These are phyloP conservation scores for Antheraea assamensis DNA, from an alignment of 2,888 invertebrate genomes.

Conservation along the genomic window DNA sequence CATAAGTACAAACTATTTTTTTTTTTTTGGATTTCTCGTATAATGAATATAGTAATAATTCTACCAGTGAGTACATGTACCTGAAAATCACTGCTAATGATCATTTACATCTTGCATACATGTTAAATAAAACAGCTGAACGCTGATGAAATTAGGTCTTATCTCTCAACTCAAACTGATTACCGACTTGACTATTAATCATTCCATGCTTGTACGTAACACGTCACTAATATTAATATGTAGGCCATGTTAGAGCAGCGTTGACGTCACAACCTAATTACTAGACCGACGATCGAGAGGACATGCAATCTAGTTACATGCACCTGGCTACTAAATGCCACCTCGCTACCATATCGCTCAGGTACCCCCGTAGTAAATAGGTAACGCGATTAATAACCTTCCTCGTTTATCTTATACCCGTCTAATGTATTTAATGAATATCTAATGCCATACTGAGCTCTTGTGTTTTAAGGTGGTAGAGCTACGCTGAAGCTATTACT, in stretches of 20 bases:
- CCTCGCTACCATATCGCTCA: conserved; percentile 25
- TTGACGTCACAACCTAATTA: conserved; percentile 36
- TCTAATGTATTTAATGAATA: too few relatives aligned
- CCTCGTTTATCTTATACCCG: neutral
- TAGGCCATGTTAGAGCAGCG: conserved; percentile 23
- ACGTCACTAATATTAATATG: conserved; percentile 10
- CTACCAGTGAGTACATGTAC: neutral
- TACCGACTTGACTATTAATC: neutral
- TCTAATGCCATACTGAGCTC: too few relatives aligned
- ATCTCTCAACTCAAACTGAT: neutral
- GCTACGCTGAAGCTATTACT: too few relatives aligned
- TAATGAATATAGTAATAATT: too few relatives aligned
- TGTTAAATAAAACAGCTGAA: neutral
- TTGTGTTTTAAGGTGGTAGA: too few relatives aligned
- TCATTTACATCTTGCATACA: neutral
- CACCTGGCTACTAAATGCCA: conserved; percentile 34
- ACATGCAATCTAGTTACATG: conserved; percentile 37
- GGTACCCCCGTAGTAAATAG: conserved; percentile 7
- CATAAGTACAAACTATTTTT: too few relatives aligned
- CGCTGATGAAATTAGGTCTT: neutral
- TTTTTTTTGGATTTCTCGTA: too few relatives aligned
- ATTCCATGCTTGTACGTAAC: neutral
- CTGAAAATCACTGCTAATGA: neutral
- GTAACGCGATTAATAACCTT: neutral
- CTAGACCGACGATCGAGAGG: conserved; percentile 33